Base-by-base conservation (phyloP, 2,113 vertebrate genomes). In the Xenopus borealis region DNA sequence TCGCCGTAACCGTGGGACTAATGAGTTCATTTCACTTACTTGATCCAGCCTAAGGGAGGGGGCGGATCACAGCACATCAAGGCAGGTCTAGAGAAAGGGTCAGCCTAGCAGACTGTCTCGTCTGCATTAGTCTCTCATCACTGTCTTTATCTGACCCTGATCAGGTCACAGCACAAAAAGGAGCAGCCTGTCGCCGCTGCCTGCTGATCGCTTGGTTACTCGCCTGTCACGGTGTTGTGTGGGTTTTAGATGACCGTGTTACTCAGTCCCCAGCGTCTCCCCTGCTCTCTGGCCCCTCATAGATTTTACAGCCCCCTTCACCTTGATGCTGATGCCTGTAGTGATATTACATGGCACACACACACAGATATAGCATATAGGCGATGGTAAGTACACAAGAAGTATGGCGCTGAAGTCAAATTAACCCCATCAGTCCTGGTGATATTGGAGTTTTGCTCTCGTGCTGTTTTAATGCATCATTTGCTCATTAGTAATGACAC, bases 21-120 rank as follows among this genome's bases (percentile, higher is more conserved):
- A 75, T 75, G 72, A 75, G 20, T 75, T 75, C 72, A 68, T 62
- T 76, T 33, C 66, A 70, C 18, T 63, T 66, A 69, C 74, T 77
- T 53, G 57, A 53, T 69, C 33, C 33, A 40, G 57, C 66, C 64
- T 62, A 63, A 55, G 74, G 74, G 74, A 64, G 74, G 74, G 27
- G 74, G 59, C 10, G 73, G 72, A 27, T 67, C 33, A 47, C 40
- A 72, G 62, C 70, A 47, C 62, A 75, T 62, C 44, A 75, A 58
- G 72, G 72, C 55, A 52, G 71, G 61, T 45, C 71, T 59, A 53
- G 63, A 30, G 65, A 30, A 46, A 45, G 58, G 72, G 55, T 52
- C 64, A 63, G 55, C 59, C 47, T 55, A 30, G 66, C 74, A 69
- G 74, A 69, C 66, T 64, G 74, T 64, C 74, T 70, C 30, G 52